Percentiles rank a stretch among this genome's conserved stretches.
phyloP scores from a whole-genome alignment of 2,113 vertebrate species.

The Chloropsis hardwickii region DNA sequence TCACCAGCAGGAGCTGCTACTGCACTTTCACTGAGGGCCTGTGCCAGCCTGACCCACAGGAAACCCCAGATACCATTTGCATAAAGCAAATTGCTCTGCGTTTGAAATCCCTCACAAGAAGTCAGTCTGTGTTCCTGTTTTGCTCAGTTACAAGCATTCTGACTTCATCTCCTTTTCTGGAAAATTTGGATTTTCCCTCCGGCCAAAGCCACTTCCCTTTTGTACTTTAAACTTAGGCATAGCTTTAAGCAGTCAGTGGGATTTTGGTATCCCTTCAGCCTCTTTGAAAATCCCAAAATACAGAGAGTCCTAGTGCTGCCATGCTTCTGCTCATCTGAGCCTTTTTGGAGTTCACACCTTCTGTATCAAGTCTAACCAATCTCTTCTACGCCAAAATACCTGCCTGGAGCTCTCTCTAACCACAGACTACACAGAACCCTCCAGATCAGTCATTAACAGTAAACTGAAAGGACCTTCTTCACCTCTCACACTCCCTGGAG shows the following conservation, averaged over 20 bases:
- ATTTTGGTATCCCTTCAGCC: neutral
- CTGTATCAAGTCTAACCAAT: neutral
- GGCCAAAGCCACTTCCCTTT: neutral
- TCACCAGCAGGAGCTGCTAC: neutral
- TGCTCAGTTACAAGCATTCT: neutral
- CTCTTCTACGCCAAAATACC: neutral
- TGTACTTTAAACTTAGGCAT: neutral
- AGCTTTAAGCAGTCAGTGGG: neutral
- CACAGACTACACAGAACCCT: neutral
- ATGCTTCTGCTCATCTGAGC: neutral
- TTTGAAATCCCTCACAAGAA: neutral
- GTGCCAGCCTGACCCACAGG: neutral
- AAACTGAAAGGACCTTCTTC: neutral
- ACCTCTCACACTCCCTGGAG: neutral
- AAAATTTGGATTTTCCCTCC: neutral
- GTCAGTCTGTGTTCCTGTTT: rapidly evolving
- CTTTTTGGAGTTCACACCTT: neutral
- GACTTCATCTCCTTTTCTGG: neutral
- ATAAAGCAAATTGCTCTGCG: neutral
- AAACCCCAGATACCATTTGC: rapidly evolving
- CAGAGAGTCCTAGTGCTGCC: neutral
- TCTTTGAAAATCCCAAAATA: neutral
- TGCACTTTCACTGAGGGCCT: neutral
- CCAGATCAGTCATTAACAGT: neutral
- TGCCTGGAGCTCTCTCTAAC: neutral